Base-by-base conservation (phyloP, 2,113 vertebrate genomes). In the Collichthys lucidus region DNA sequence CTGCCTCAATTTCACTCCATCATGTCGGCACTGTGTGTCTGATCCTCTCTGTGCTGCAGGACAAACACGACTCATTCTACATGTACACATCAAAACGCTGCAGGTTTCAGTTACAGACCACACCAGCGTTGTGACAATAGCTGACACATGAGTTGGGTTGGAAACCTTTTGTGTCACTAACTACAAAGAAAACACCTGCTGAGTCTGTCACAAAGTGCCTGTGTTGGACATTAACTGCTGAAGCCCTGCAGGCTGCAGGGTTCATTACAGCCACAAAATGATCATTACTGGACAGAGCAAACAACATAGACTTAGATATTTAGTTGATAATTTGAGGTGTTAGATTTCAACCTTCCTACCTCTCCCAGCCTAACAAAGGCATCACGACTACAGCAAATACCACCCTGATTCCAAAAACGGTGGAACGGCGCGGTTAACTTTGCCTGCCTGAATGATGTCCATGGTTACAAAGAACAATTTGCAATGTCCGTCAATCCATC, bases 141-240 rank as follows among this genome's bases (percentile, higher is more conserved):
- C 49, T 9, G 77, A 86, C 74, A 84, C 29, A 59, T 14, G 82
- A 78, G 67, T 35, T 1, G 52, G 1, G 9, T 10, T 19, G 60
- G 40, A 76, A 46, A 67, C 44, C 63, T 60, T 78, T 79, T 82
- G 73, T 82, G 50, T 66, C 20, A n/a, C 0, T 0, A 24, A 56
- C 35, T 56, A 79, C 69, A 87, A 74, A 80, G 82, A 74, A 66
- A 83, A 78, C 80, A 89, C 42, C 88, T 90, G 88, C 62, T 42
- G 31, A 44, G 56, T 24, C 10, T 47, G 78, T 42, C 56, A 42
- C 44, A 77, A 1, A 61, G 64, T 49, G 15, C 7, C 20, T 4
- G 22, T 60, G 14, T 31, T 20, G 4, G n/a, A 24, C 44, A 42
- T 40, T 19, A 62, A 50, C 29, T 31, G 62, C 22, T 53, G 8